Evolutionary conservation across 2,888 invertebrate species (phyloP), one percentile per base, ranked within the genome.

Genomic region (Heliconius ethilla): DNA sequence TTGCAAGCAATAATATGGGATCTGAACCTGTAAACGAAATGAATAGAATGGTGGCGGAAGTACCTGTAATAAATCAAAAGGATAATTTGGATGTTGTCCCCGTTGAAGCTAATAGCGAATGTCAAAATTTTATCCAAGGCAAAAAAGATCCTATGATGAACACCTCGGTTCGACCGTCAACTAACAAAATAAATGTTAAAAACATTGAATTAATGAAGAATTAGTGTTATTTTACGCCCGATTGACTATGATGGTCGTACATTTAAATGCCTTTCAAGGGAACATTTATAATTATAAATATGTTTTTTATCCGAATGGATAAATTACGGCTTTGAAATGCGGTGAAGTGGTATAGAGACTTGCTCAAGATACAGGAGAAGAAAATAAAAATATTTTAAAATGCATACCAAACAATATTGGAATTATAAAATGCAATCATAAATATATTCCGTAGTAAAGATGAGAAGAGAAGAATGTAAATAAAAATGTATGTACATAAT

Each of bases 171-270:
- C 86, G 92, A 81, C 89, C 90, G 37, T 88, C 89, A 18, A 91
- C 91, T 1, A 94, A 93, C 82, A 94, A 94, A 83, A 94, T 94
- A 75, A 94, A 94, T 82, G 94, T 94, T 5, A 94, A 94, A 82
- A 94, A 94, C 85, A 94, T 94, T 82, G 94, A 94, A 85, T 85
- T 93, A 81, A 94, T 94, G 94, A 94, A 94, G 81, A 94, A 94
- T 84, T 93, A 83, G 86, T 67, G 59, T 74, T 45, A 18, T 65
- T 55, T 25, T 51, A 51, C 18, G 45, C 25, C 25, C 27, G 70
- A 18, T 51, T 37, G 66, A 37, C 25, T 37, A 67, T 5, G 37
- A 37, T 67, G 37, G 37, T 37, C 10, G 37, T 37, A n/a, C 5
- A 37, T 13, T 67, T 10, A n/a, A 67, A n/a, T 37, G n/a, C 6